Conservation (phyloP, 64 coral and sea anemone species). For the Astreopora myriophthalma region DNA sequence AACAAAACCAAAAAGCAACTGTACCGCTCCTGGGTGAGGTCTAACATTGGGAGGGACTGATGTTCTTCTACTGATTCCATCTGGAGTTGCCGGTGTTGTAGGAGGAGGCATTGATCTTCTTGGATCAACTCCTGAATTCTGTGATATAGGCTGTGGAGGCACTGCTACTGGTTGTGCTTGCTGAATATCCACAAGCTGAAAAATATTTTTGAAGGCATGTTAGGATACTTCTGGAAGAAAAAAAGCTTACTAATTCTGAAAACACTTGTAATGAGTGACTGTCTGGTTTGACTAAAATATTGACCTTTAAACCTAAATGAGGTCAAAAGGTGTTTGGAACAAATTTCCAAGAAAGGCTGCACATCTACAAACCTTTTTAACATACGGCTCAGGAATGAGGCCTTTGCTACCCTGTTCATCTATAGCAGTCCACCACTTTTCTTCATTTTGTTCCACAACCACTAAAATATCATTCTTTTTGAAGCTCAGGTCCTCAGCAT, state of each 20-base stretch:
- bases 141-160: not conserved
- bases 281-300: too few relatives aligned
- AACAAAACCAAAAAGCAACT: not conserved
- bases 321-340: too few relatives aligned
- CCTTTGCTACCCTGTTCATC: slow-evolving; percentile 75
- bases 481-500: slow-evolving; percentile 95
- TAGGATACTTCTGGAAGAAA: not conserved
- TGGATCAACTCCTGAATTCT: not conserved
- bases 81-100: not conserved
- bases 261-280: too few relatives aligned
- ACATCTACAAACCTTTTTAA: slow-evolving; percentile 76
- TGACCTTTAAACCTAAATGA: too few relatives aligned
- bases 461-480: slow-evolving; percentile 98
- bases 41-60: slow-evolving; percentile 21
- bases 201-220: not conserved
- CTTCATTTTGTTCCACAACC: slow-evolving; percentile 93
- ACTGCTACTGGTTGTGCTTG: not conserved
- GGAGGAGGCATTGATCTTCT: slow-evolving; percentile 38
- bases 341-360: not conserved
- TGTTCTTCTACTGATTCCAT: slow-evolving; percentile 9
- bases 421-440: slow-evolving; percentile 93
- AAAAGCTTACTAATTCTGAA: too few relatives aligned
- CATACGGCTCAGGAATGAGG: slow-evolving; percentile 95
- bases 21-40: not conserved
- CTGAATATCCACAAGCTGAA: slow-evolving; percentile 20